phyloP scores from a whole-genome alignment of 1,140 invertebrate genomes.

The silkworm (Bombyx mori) region ASM3026992v2 NC_085129.1:2168001-2168500 shows the following conservation, averaged over 20 bases:
- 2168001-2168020: slow-evolving; percentile 32
- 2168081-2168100: slow-evolving; percentile 24
- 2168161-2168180: slow-evolving; percentile 50
- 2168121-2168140: slow-evolving; percentile 20
- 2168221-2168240: slow-evolving; percentile 56
- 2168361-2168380: no score
- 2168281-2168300: slow-evolving; percentile 13
- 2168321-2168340: no score
- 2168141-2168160: slow-evolving; percentile 43
- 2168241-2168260: slow-evolving; percentile 45
- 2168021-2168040: slow-evolving; percentile 30
- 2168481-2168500: slow-evolving; percentile 65
- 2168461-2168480: slow-evolving; percentile 67
- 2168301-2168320: slow-evolving; percentile 5
- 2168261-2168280: slow-evolving; percentile 55
- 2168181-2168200: slow-evolving; percentile 51
- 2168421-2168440: slow-evolving; percentile 39
- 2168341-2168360: no score
- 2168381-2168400: slow-evolving; percentile 20
- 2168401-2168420: slow-evolving; percentile 50
- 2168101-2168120: slow-evolving; percentile 40
- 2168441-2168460: slow-evolving; percentile 34
- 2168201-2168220: slow-evolving; percentile 60
- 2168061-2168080: slow-evolving; percentile 45
- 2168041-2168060: slow-evolving; percentile 11